Evolutionary conservation across 1,140 invertebrate genomes (phyloP), one percentile per base, ranked within the genome.

Genomic region (Drosophila jambulina): DNA sequence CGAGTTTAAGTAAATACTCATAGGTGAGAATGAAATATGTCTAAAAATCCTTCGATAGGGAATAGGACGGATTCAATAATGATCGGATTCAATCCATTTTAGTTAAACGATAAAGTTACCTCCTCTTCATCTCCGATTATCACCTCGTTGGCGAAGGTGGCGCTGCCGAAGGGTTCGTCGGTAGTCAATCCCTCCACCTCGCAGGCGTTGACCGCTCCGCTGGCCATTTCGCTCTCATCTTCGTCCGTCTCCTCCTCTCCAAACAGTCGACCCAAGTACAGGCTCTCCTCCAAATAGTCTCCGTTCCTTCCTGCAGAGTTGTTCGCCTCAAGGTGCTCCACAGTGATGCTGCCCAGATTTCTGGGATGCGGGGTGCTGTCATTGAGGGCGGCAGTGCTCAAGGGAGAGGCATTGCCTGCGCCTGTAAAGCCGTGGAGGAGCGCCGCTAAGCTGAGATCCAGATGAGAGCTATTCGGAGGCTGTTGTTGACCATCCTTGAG

Each of bases 401-500:
- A 17, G 1, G 64, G 59, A 9, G 67, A 56, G 17, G 54, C 69
- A n/a, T 56, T 65, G 21, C 80, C 63, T 25, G 48, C 72, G 8
- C 51, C 34, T 1, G 86, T 70, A 48, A 84, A 90, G 6, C 78
- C 80, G 13, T 92, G 80, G 0, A 92, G 53, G 0, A 91, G 59
- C 1, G 82, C 77, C 0, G 91, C 91, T 53, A 91, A 15, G 43
- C 68, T 81, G n/a, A 91, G 53, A 75, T 92, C 91, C 54, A 92
- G 32, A 21, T 80, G 82, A 7, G 67, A 75, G 19, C 67, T 82
- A 25, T 90, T 82, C 19, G 76, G 75, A 27, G 78, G 27, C 59
- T 82, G 83, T n/a, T 76, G 79, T 32, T 87, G 91, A 13, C 91
- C 92, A 79, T 93, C 91, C 63, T 93, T 93, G 8, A 92, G 71